Conservation (phyloP, 2,888 invertebrate genomes). For the Orthosia gothica region DNA sequence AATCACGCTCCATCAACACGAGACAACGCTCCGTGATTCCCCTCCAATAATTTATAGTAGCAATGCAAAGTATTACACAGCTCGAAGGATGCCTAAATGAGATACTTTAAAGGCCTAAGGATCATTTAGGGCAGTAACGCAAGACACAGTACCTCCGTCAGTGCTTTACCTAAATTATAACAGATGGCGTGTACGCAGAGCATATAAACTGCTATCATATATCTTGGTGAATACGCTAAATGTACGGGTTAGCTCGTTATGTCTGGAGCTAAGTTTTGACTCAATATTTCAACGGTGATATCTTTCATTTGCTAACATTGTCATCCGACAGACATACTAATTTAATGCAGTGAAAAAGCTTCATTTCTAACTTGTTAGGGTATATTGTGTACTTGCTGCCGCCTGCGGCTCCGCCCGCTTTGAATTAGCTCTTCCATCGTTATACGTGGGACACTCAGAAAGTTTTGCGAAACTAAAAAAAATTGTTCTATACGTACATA, state of each 20-base stretch:
- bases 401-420: too few species aligned
- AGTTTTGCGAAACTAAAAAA: too few species aligned
- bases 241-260: conserved; percentile 33
- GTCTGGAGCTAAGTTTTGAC: conserved; percentile 27
- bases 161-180: conserved; percentile 49
- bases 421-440: too few species aligned
- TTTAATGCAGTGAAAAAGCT: conserved; percentile 23
- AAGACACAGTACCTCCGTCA: conserved; percentile 18
- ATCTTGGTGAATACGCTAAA: conserved; percentile 47
- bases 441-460: too few species aligned
- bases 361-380: conserved; percentile 13
- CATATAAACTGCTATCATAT: conserved; percentile 49
- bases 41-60: conserved; percentile 35
- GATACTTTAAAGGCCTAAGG: conserved; percentile 36
- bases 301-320: conserved; percentile 7
- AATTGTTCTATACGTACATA: too few species aligned
- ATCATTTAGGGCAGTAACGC: conserved; percentile 33
- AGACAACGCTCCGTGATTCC: conserved; percentile 11
- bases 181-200: conserved; percentile 30
- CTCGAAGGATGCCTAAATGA: conserved; percentile 42
- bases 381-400: neutral
- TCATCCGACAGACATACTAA: conserved; percentile 1
- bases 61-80: conserved; percentile 39
- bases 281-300: conserved; percentile 19
- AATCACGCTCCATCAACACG: neutral